Percentiles rank a stretch among this genome's conserved stretches.
Conservation (phyloP, 2,888 invertebrate genomes). For the Mechanitis messenoides region DNA sequence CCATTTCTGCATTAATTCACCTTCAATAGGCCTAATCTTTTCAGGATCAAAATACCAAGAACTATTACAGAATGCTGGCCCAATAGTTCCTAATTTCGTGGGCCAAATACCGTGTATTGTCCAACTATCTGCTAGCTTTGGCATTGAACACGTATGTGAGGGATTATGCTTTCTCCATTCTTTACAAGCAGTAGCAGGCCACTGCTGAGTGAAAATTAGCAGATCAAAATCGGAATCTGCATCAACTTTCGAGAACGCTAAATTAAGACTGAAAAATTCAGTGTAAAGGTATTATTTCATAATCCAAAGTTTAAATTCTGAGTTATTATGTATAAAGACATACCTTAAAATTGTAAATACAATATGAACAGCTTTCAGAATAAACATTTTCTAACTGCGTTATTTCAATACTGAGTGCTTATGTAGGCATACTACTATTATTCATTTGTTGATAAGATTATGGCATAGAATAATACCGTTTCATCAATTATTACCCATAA, state of each 20-base stretch:
- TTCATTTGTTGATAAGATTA: too few relatives aligned
- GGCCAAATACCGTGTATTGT: conserved; percentile 92
- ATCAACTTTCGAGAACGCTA: conserved; percentile 25
- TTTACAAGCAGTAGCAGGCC: conserved; percentile 82
- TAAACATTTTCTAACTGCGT: too few relatives aligned
- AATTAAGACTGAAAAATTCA: conserved; percentile 32
- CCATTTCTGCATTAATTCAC: conserved; percentile 80
- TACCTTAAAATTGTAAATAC: too few relatives aligned
- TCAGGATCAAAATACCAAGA: conserved; percentile 80
- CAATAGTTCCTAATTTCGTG: conserved; percentile 79
- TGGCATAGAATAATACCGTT: too few relatives aligned
- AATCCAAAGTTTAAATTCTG: too few relatives aligned
- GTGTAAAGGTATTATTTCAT: too few relatives aligned
- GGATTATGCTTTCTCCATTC: conserved; percentile 80
- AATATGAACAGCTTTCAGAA: too few relatives aligned
- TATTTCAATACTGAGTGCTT: too few relatives aligned
- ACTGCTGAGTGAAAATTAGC: conserved; percentile 87
- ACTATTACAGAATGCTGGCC: conserved; percentile 84
- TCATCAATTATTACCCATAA: too few relatives aligned
- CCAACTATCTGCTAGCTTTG: conserved; percentile 79
- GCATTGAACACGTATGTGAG: conserved; percentile 79
- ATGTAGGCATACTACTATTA: too few relatives aligned
- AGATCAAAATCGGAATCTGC: conserved; percentile 79
- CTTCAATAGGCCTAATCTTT: conserved; percentile 75
- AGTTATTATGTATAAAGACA: too few relatives aligned